These are phyloP conservation scores for Dicyrtoma fusca DNA, from an alignment of 2,888 invertebrate species.

Conservation along the genomic window DNA sequence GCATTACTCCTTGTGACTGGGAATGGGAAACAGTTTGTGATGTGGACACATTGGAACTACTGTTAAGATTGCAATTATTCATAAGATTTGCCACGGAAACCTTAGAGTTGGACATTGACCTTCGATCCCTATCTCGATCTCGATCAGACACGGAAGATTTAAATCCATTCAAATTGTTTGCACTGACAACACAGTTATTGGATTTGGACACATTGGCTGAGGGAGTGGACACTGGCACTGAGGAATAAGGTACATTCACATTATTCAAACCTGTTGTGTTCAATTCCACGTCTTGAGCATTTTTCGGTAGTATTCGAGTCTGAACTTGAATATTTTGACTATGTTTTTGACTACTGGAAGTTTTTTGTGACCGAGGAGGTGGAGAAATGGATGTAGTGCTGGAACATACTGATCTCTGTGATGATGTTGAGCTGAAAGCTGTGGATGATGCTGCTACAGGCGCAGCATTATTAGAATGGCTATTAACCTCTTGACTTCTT, in stretches of 20 bases:
- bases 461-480: neutral
- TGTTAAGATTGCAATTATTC: constrained; percentile 18
- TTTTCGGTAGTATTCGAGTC: constrained; percentile 28
- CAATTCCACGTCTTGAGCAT: constrained; percentile 29
- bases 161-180: constrained; percentile 2
- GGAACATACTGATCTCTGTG: constrained; percentile 28
- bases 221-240: constrained; percentile 22
- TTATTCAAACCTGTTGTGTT: constrained; percentile 9
- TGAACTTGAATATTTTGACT: constrained; percentile 35
- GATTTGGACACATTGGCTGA: neutral
- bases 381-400: constrained; percentile 33
- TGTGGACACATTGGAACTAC: neutral
- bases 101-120: neutral
- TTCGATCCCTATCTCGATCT: constrained; percentile 2
- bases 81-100: constrained; percentile 3
- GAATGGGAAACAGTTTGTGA: constrained; percentile 5
- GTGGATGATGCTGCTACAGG: neutral
- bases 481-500: constrained; percentile 13
- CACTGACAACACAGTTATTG: constrained; percentile 18
- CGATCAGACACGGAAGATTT: neutral
- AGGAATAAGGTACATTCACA: constrained; percentile 17
- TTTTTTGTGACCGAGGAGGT: constrained; percentile 28
- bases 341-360: constrained; percentile 28
- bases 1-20: neutral
- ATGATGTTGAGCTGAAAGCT: neutral